phyloP scores from a whole-genome alignment of 2,888 invertebrate species.

The Pycnomerus fuliginosus region DNA sequence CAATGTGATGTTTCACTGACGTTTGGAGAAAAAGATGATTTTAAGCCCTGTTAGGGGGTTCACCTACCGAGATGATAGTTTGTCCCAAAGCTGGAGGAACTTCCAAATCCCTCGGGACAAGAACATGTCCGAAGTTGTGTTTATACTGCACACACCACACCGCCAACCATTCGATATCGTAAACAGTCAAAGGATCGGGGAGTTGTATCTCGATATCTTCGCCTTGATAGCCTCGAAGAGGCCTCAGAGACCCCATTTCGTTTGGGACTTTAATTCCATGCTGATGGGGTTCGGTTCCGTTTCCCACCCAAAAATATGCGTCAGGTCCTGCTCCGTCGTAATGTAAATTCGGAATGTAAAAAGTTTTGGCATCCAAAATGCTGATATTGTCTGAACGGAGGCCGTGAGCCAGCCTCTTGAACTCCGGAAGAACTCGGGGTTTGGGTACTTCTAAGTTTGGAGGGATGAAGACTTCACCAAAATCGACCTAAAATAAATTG shows the following conservation, averaged over 20 bases:
- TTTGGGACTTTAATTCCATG: slow-evolving; percentile 86
- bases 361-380: slow-evolving; percentile 86
- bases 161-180: slow-evolving; percentile 89
- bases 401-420: slow-evolving; percentile 84
- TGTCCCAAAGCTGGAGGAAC: slow-evolving; percentile 89
- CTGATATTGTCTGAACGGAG: slow-evolving; percentile 88
- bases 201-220: slow-evolving; percentile 90
- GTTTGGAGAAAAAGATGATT: too few relatives aligned
- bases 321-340: slow-evolving; percentile 92
- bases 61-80: slow-evolving; percentile 85
- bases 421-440: slow-evolving; percentile 79
- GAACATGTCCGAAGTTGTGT: slow-evolving; percentile 89
- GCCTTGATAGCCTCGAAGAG: slow-evolving; percentile 82
- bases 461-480: slow-evolving; percentile 83
- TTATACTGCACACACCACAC: slow-evolving; percentile 90
- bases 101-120: slow-evolving; percentile 82
- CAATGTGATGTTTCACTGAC: too few relatives aligned
- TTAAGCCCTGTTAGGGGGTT: too few relatives aligned
- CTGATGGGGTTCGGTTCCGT: slow-evolving; percentile 75
- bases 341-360: slow-evolving; percentile 88
- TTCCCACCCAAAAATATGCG: slow-evolving; percentile 94
- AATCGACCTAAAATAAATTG: slow-evolving; percentile 76
- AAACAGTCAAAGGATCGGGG: slow-evolving; percentile 80
- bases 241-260: slow-evolving; percentile 80
- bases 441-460: slow-evolving; percentile 75